Percentiles rank a stretch among this genome's conserved stretches.
These are phyloP conservation scores for Pardalotus punctatus DNA, from an alignment of 2,113 vertebrate species.

Conservation along the genomic window DNA sequence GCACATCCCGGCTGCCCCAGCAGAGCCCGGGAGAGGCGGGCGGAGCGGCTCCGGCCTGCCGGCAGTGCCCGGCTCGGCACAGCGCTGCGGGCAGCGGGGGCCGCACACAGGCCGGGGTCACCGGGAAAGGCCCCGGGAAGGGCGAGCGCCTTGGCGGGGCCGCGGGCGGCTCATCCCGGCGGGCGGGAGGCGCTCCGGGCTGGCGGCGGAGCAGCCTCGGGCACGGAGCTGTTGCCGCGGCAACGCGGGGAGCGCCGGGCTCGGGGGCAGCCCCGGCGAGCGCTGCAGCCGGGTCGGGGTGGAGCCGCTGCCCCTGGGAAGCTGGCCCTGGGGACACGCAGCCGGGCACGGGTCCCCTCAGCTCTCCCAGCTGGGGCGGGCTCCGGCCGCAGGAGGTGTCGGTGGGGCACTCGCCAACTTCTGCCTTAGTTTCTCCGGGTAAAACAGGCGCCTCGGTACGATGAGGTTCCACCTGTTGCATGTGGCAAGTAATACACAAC, in stretches of 20 bases:
- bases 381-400: fast-evolving
- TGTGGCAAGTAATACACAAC: neutral
- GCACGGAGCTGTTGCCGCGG: conserved; percentile 75
- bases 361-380: fast-evolving
- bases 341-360: fast-evolving
- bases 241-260: conserved; percentile 58
- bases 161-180: neutral
- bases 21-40: conserved; percentile 66
- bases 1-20: conserved; percentile 41
- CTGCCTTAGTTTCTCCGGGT: neutral
- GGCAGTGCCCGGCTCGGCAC: conserved; percentile 17
- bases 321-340: neutral
- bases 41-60: conserved; percentile 52
- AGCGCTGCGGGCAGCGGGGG: conserved; percentile 19
- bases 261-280: neutral
- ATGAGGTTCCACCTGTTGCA: neutral
- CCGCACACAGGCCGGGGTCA: neutral
- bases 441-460: neutral
- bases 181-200: neutral
- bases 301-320: fast-evolving
- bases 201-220: neutral
- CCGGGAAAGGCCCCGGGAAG: neutral
- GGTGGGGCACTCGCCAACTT: neutral
- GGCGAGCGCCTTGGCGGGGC: neutral
- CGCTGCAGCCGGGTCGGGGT: neutral